Conservation (phyloP, 2,113 vertebrate species). For the Sturnus vulgaris region DNA sequence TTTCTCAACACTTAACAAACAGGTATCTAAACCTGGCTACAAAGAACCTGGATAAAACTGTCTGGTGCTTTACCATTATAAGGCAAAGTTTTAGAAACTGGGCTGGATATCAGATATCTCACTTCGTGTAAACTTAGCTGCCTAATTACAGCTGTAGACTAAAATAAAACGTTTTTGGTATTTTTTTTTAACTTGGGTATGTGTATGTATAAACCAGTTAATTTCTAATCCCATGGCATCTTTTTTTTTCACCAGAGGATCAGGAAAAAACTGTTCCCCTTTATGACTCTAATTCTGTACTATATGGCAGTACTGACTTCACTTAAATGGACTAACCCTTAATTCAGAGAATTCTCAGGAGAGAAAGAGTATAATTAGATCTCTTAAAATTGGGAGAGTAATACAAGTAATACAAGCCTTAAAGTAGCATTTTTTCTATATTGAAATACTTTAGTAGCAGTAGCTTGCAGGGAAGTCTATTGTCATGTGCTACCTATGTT, state of each 20-base stretch:
- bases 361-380: not conserved
- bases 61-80: not conserved
- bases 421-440: not conserved
- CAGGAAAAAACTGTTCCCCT: not conserved
- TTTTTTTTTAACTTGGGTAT: not conserved
- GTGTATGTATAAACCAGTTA: not conserved
- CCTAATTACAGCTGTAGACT: not conserved
- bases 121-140: not conserved
- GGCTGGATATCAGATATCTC: not conserved
- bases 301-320: not conserved
- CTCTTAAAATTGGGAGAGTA: not conserved
- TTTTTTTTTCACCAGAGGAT: not conserved
- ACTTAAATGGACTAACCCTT: not conserved
- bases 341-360: not conserved
- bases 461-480: not conserved
- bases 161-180: not conserved
- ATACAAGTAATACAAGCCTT: not conserved
- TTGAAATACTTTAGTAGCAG: not conserved
- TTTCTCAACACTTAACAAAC: not conserved
- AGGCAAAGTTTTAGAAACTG: not conserved
- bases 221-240: not conserved
- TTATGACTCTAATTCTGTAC: not conserved
- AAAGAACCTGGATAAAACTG: not conserved
- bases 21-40: not conserved
- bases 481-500: not conserved